Evolutionary conservation across 2,888 invertebrate species (phyloP).

Genomic region (Pristionchus entomophagus): DNA sequence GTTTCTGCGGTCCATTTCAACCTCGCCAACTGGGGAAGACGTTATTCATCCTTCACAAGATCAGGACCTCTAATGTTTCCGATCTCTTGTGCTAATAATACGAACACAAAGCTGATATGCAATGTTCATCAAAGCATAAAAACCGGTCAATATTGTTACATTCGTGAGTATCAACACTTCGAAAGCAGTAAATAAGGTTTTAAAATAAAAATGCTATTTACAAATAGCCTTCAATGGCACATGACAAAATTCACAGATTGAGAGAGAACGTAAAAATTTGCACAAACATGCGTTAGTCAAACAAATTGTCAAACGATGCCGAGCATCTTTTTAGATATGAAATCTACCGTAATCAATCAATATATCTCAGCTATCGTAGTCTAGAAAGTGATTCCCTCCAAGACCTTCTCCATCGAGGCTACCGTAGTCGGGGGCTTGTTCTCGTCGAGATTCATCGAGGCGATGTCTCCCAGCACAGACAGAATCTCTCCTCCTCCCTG

Average conservation of each 20-base stretch:
- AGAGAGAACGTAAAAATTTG: not conserved
- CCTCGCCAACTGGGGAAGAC: no score
- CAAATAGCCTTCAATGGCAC: slow-evolving; percentile 4
- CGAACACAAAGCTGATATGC: no score
- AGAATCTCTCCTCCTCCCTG: not conserved
- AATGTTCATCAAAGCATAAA: no score
- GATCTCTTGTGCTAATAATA: no score
- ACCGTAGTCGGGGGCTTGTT: not conserved
- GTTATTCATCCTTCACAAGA: no score
- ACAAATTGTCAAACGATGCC: not conserved
- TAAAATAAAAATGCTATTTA: not conserved
- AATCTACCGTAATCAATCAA: not conserved
- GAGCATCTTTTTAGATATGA: no score
- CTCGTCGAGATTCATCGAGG: not conserved
- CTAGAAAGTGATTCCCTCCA: not conserved
- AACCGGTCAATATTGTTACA: not conserved
- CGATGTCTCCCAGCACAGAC: not conserved
- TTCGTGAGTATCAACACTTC: not conserved
- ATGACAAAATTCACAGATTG: slow-evolving; percentile 3
- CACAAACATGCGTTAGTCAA: not conserved
- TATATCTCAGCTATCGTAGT: not conserved
- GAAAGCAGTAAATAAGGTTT: not conserved
- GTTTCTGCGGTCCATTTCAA: no score
- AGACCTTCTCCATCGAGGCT: not conserved
- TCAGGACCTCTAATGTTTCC: no score